Conservation (phyloP, 2,113 vertebrate species). For the Serinus canaria region DNA sequence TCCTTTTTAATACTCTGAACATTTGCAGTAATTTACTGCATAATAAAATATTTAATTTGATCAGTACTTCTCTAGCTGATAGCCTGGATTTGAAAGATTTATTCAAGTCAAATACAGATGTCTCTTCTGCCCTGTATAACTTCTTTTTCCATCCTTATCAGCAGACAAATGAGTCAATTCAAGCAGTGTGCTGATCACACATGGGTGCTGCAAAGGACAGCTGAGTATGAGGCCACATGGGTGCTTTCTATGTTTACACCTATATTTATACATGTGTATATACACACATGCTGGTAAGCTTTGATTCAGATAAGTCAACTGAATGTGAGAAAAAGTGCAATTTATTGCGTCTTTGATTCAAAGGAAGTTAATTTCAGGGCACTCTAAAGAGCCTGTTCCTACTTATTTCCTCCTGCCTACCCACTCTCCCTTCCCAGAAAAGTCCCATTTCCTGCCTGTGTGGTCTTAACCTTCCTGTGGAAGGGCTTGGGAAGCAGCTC, state of each 20-base stretch:
- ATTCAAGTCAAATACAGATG: neutral
- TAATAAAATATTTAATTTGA: neutral
- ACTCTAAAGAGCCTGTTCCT: neutral
- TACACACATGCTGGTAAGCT: neutral
- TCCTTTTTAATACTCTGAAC: neutral
- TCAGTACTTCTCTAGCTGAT: neutral
- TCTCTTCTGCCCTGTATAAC: neutral
- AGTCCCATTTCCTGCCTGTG: neutral
- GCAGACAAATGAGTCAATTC: neutral
- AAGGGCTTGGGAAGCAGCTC: neutral
- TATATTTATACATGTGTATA: neutral
- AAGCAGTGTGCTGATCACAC: neutral
- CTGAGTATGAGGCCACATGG: neutral
- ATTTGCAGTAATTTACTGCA: neutral
- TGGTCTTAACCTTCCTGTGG: neutral
- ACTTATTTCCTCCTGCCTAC: accelerated
- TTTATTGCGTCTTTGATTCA: neutral
- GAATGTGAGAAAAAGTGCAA: neutral
- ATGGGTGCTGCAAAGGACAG: neutral
- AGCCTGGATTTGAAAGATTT: neutral
- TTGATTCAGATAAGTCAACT: neutral
- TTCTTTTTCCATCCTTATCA: neutral
- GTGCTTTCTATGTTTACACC: neutral
- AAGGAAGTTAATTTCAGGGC: neutral
- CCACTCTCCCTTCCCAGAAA: neutral